Percentiles rank a stretch among this genome's conserved stretches.
phyloP scores from a whole-genome alignment of 2,888 invertebrate genomes.

The Trachelus iudaicus region DNA sequence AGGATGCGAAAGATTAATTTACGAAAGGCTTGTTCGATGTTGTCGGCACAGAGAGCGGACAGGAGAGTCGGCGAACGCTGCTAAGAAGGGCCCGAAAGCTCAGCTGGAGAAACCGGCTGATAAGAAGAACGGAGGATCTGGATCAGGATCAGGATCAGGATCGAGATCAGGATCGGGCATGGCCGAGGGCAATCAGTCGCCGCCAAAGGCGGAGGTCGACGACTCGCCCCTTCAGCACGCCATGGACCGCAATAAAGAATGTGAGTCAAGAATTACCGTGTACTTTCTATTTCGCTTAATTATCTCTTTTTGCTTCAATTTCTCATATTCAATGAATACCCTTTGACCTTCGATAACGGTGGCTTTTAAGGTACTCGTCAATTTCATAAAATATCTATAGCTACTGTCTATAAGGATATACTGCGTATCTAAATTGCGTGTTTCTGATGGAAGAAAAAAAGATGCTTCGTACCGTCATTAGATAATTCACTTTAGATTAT shows the following conservation, averaged over 20 bases:
- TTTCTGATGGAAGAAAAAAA: background rate
- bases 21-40: conserved; percentile 30
- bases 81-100: conserved; percentile 53
- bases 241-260: conserved; percentile 98
- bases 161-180: conserved; percentile 44
- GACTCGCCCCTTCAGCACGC: conserved; percentile 92
- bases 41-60: conserved; percentile 23
- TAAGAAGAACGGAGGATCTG: conserved; percentile 43
- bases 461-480: too few relatives aligned
- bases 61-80: conserved; percentile 41
- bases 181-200: conserved; percentile 72
- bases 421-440: background rate
- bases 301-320: background rate
- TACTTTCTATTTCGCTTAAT: background rate
- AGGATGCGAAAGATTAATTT: conserved; percentile 48
- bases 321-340: background rate
- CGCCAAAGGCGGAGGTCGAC: conserved; percentile 93
- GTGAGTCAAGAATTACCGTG: conserved; percentile 73
- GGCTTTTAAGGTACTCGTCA: background rate
- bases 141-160: conserved; percentile 36
- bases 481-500: background rate
- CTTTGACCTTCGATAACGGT: background rate
- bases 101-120: conserved; percentile 42
- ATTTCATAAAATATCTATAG: background rate
- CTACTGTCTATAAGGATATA: too few relatives aligned